phyloP scores from a whole-genome alignment of 1,140 invertebrate species.

The Ooceraea biroi region DNA sequence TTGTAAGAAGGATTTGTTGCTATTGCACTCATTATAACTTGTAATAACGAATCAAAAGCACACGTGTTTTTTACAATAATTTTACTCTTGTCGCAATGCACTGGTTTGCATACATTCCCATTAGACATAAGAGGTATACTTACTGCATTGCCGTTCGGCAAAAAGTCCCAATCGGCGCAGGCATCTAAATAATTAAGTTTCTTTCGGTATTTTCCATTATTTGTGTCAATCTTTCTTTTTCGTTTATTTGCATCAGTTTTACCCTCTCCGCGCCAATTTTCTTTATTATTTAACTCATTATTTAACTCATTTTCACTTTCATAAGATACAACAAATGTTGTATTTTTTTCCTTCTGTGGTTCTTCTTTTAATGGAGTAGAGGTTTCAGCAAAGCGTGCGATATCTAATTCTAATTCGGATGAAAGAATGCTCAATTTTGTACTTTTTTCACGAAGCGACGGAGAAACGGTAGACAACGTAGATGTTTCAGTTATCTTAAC shows the following conservation, averaged over 20 bases:
- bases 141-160: background rate
- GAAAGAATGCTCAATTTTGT: background rate
- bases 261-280: background rate
- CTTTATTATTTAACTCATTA: constrained; percentile 3
- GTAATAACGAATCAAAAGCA: constrained; percentile 1
- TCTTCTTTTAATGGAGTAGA: constrained; percentile 15
- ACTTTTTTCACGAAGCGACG: background rate
- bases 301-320: no score
- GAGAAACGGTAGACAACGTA: background rate
- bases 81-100: background rate
- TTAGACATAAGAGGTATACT: constrained; percentile 2
- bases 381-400: background rate
- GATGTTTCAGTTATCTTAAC: background rate
- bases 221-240: background rate
- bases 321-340: constrained; percentile 11
- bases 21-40: constrained; percentile 9
- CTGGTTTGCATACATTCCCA: constrained; percentile 8
- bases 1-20: constrained; percentile 4
- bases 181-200: constrained; percentile 4
- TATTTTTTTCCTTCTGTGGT: background rate
- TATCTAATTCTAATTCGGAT: background rate
- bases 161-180: constrained; percentile 8
- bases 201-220: constrained; percentile 3
- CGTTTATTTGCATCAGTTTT: background rate
- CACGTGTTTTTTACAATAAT: background rate